These are phyloP conservation scores for Caenorhabditis sp. DNA, from an alignment of 2,888 invertebrate species.

Conservation along the genomic window DNA sequence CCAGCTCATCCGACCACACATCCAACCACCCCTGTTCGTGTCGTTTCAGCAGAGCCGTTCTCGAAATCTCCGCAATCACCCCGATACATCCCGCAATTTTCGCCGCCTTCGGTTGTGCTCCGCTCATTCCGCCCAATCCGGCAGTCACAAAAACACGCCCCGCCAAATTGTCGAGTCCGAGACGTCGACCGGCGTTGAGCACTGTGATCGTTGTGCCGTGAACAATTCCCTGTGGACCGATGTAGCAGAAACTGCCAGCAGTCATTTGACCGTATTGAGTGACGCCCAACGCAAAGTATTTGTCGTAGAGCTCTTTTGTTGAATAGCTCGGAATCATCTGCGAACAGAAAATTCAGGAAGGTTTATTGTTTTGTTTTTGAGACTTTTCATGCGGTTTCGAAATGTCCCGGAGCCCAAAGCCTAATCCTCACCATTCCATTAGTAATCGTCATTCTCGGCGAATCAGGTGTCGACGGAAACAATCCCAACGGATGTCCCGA, in stretches of 20 bases:
- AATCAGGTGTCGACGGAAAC: slow-evolving; percentile 73
- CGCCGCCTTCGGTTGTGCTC: slow-evolving; percentile 78
- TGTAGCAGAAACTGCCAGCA: slow-evolving; percentile 77
- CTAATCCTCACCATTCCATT: slow-evolving; percentile 76
- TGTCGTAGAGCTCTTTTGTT: slow-evolving; percentile 75
- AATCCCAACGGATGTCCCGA: slow-evolving; percentile 77
- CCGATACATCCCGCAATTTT: slow-evolving; percentile 77
- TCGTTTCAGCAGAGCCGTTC: slow-evolving; percentile 75
- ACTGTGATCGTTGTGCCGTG: slow-evolving; percentile 78
- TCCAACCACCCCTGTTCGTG: slow-evolving; percentile 77
- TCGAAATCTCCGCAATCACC: slow-evolving; percentile 76
- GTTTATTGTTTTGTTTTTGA: background rate
- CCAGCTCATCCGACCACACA: slow-evolving; percentile 73
- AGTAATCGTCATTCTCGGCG: slow-evolving; percentile 76
- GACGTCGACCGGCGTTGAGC: slow-evolving; percentile 76
- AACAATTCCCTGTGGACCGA: slow-evolving; percentile 78
- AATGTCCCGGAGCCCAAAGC: no score
- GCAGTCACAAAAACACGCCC: slow-evolving; percentile 75
- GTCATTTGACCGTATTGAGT: slow-evolving; percentile 78
- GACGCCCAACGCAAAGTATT: slow-evolving; percentile 76
- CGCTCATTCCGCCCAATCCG: slow-evolving; percentile 74
- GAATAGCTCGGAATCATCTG: slow-evolving; percentile 77
- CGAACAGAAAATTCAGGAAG: background rate
- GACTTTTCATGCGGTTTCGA: no score
- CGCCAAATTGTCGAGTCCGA: slow-evolving; percentile 73